phyloP scores from a whole-genome alignment of 2,888 invertebrate species.

The Campoletis raptor region DNA sequence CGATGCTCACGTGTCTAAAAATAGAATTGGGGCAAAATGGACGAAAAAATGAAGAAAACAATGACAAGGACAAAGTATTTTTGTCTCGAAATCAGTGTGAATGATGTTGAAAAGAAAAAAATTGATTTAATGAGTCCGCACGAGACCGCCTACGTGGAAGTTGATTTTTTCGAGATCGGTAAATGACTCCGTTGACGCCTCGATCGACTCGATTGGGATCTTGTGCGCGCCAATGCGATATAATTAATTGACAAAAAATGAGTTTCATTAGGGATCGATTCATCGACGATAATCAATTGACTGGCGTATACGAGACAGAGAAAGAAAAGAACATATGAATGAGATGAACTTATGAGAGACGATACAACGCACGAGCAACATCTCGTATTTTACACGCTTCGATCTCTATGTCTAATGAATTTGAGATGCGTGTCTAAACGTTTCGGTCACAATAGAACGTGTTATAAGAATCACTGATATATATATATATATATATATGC shows the following conservation, averaged over 20 bases:
- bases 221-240: slow-evolving; percentile 10
- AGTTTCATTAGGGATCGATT: slow-evolving; percentile 67
- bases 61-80: not conserved
- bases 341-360: slow-evolving; percentile 50
- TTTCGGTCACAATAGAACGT: slow-evolving; percentile 67
- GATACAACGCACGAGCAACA: not conserved
- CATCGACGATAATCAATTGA: slow-evolving; percentile 66
- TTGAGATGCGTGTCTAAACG: slow-evolving; percentile 72
- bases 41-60: not conserved
- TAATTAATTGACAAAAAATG: slow-evolving; percentile 67
- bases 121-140: slow-evolving; percentile 13
- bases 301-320: slow-evolving; percentile 21
- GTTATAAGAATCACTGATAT: slow-evolving; percentile 14
- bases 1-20: not conserved
- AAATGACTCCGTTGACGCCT: slow-evolving; percentile 40
- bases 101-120: not conserved
- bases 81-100: not conserved
- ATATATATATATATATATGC: slow-evolving; percentile 19
- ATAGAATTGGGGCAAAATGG: not conserved
- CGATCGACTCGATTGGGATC: slow-evolving; percentile 23
- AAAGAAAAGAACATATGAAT: slow-evolving; percentile 9
- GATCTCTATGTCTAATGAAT: slow-evolving; percentile 70
- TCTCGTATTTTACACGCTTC: slow-evolving; percentile 52
- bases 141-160: slow-evolving; percentile 7
- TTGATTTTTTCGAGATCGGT: slow-evolving; percentile 25